A percentile compares a stretch with the other conserved stretches of the same genome.
Conservation (phyloP, 2,113 vertebrate genomes). For the Pollimyrus isidori region DNA sequence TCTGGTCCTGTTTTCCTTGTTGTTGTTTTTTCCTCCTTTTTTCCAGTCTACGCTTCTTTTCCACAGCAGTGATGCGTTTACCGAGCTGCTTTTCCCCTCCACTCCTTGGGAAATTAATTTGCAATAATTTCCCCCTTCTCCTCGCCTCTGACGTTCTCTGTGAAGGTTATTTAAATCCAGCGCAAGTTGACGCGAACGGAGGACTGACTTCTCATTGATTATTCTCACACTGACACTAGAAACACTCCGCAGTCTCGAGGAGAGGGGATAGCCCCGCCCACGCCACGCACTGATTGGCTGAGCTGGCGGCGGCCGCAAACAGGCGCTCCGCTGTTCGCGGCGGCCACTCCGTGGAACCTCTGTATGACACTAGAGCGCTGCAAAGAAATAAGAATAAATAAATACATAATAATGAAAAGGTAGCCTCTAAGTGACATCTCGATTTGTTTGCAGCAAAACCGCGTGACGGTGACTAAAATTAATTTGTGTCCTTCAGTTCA, state of each 20-base stretch:
- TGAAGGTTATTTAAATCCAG: constrained; percentile 53
- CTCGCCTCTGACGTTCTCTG: constrained; percentile 17
- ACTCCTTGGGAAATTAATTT: constrained; percentile 18
- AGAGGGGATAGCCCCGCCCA: constrained; percentile 27
- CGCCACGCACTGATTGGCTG: constrained; percentile 45
- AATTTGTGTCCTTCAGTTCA: not conserved
- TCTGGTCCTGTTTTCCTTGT: constrained; percentile 28
- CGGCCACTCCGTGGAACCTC: constrained; percentile 12
- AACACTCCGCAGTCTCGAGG: constrained; percentile 42
- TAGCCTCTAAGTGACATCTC: constrained; percentile 16
- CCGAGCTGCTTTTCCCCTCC: constrained; percentile 19
- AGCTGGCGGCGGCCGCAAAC: constrained; percentile 32
- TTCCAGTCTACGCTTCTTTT: constrained; percentile 21
- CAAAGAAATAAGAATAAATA: constrained; percentile 28
- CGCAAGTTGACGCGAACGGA: constrained; percentile 45
- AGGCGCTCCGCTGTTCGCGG: constrained; percentile 43
- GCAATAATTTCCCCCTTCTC: constrained; percentile 32
- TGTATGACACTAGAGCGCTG: constrained; percentile 31
- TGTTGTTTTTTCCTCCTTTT: constrained; percentile 32
- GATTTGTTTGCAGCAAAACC: not conserved
- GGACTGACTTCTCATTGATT: constrained; percentile 46
- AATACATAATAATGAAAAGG: constrained; percentile 26
- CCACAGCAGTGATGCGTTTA: constrained; percentile 1
- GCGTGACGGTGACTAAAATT: constrained; percentile 3
- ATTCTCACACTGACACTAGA: constrained; percentile 45